Conservation (phyloP, 2,888 invertebrate species). For the Drosophila eohydei region DNA sequence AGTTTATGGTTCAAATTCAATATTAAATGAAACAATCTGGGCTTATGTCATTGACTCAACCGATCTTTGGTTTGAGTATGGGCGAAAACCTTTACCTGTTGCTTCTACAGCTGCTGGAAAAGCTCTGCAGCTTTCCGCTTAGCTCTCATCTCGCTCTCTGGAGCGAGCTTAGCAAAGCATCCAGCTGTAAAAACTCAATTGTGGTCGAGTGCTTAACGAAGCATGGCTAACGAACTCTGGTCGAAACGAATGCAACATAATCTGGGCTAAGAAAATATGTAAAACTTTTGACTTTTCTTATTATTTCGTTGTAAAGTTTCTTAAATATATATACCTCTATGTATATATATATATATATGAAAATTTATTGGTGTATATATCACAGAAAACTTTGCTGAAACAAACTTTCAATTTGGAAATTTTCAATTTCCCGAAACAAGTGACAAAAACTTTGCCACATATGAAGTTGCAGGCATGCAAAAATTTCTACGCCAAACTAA, state of each 20-base stretch:
- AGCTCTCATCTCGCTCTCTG: background rate
- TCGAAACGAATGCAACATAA: conserved; percentile 2
- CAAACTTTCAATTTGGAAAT: conserved; percentile 50
- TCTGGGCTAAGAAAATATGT: conserved; percentile 17
- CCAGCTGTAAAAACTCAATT: conserved; percentile 24
- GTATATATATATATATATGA: background rate
- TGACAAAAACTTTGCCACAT: conserved; percentile 36
- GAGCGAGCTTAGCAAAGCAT: conserved; percentile 9
- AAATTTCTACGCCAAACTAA: conserved; percentile 16
- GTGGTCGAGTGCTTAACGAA: conserved; percentile 15
- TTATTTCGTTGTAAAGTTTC: conserved; percentile 10
- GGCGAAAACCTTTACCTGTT: background rate
- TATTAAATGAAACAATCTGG: background rate
- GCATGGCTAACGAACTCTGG: conserved; percentile 10
- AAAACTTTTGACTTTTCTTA: conserved; percentile 2
- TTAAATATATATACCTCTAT: conserved; percentile 1
- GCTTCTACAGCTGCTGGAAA: background rate
- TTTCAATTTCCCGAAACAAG: conserved; percentile 38
- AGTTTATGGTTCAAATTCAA: background rate
- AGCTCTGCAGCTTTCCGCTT: background rate
- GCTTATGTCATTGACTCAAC: background rate
- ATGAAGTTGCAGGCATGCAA: conserved; percentile 27
- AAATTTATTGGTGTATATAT: conserved; percentile 25
- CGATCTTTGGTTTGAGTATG: background rate
- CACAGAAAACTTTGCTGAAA: conserved; percentile 12